phyloP scores from a whole-genome alignment of 2,797 vertebrate genomes.

The Hydrocynus forskahlii region DNA sequence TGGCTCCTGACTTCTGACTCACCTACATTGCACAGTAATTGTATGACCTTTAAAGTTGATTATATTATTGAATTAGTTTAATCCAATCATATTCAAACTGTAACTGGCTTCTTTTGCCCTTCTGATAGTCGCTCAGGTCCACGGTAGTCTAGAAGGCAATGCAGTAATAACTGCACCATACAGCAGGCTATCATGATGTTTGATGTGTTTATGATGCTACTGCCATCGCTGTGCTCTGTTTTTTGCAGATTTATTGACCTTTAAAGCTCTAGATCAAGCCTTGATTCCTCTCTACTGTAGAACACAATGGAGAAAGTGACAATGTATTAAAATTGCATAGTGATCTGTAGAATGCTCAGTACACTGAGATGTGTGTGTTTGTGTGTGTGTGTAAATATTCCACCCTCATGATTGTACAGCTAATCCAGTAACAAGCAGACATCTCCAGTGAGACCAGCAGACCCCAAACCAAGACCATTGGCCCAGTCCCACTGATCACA shows the following conservation, averaged over 20 bases:
- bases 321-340: not conserved
- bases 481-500: not conserved
- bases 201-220: not conserved
- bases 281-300: not conserved
- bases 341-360: not conserved
- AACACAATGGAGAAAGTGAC: not conserved
- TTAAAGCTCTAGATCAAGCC: conserved; percentile 13
- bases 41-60: not conserved
- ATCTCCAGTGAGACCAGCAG: conserved; percentile 12
- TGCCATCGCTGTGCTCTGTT: not conserved
- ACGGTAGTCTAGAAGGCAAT: not conserved
- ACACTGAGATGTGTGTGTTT: not conserved
- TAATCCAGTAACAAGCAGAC: conserved; percentile 9
- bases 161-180: conserved; percentile 1
- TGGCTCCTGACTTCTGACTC: not conserved
- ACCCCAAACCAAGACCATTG: conserved; percentile 3
- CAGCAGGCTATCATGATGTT: not conserved
- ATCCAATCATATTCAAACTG: not conserved
- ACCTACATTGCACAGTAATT: not conserved
- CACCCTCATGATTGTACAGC: not conserved
- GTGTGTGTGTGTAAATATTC: not conserved
- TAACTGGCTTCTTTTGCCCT: not conserved
- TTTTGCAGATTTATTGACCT: conserved; percentile 17
- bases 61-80: not conserved
- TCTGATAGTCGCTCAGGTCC: not conserved